Conservation (phyloP, 2,888 invertebrate species). For the Parochlus steinenii region DNA sequence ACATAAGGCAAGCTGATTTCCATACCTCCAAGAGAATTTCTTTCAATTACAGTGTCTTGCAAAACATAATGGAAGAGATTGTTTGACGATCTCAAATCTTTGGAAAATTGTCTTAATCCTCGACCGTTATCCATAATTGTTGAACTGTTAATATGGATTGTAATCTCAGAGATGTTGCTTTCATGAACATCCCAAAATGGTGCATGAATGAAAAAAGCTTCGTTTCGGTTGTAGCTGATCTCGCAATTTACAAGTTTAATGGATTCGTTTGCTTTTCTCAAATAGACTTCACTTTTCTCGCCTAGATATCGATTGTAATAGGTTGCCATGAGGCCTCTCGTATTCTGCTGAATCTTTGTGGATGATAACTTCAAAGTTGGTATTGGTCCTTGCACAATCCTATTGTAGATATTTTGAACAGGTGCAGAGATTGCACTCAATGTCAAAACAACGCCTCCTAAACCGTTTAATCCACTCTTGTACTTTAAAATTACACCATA, state of each 20-base stretch:
- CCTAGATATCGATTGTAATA: constrained; percentile 82
- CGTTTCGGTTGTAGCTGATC: constrained; percentile 60
- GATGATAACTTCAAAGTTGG: constrained; percentile 56
- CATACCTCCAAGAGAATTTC: constrained; percentile 75
- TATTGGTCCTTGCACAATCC: constrained; percentile 60
- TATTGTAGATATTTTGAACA: constrained; percentile 51
- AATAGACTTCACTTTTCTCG: constrained; percentile 68
- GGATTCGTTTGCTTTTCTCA: constrained; percentile 76
- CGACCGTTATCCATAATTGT: constrained; percentile 73
- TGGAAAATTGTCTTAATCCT: constrained; percentile 77
- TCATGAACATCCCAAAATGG: constrained; percentile 74
- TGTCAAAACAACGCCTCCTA: constrained; percentile 69
- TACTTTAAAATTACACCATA: constrained; percentile 67
- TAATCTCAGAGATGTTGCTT: constrained; percentile 79
- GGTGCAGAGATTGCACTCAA: constrained; percentile 58
- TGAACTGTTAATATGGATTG: constrained; percentile 73
- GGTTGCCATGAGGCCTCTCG: constrained; percentile 60
- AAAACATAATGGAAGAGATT: constrained; percentile 92
- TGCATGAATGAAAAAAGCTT: constrained; percentile 67
- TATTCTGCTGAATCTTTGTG: constrained; percentile 63
- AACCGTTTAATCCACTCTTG: constrained; percentile 56
- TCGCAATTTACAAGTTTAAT: constrained; percentile 65
- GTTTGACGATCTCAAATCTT: constrained; percentile 88
- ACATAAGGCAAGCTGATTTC: constrained; percentile 83
- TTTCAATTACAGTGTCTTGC: constrained; percentile 69